A percentile compares a stretch with the other conserved stretches of the same genome.
phyloP scores from a whole-genome alignment of 2,888 invertebrate species.

The Scelioninae gen. 1 region DNA sequence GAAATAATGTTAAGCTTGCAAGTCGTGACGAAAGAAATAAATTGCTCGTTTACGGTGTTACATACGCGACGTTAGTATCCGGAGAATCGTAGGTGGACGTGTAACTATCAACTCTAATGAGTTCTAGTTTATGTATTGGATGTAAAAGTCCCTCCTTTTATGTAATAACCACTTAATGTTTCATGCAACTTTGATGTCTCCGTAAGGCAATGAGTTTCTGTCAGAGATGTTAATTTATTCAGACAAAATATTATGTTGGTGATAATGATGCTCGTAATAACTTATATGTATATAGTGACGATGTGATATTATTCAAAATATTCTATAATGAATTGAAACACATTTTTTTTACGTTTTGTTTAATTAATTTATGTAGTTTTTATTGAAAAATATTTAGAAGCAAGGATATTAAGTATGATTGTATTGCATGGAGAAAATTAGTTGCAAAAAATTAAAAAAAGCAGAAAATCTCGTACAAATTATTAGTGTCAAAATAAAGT shows the following conservation, averaged over 20 bases:
- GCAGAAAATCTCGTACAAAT: too few relatives aligned
- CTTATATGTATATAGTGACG: too few relatives aligned
- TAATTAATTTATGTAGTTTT: too few relatives aligned
- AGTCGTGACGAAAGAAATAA: slow-evolving; percentile 65
- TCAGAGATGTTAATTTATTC: background rate
- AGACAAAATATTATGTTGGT: background rate
- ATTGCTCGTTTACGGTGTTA: slow-evolving; percentile 53
- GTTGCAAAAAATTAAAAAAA: too few relatives aligned
- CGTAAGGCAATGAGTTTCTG: slow-evolving; percentile 14
- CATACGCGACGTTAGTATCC: slow-evolving; percentile 54
- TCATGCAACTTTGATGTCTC: slow-evolving; percentile 5
- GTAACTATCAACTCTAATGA: slow-evolving; percentile 42
- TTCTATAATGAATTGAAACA: too few relatives aligned
- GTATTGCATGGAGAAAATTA: too few relatives aligned
- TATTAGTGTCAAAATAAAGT: too few relatives aligned
- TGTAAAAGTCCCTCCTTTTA: slow-evolving; percentile 17
- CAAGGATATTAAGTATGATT: too few relatives aligned
- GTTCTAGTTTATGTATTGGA: slow-evolving; percentile 41
- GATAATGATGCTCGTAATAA: too few relatives aligned
- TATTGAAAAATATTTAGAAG: too few relatives aligned
- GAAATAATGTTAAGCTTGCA: slow-evolving; percentile 58
- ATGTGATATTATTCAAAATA: too few relatives aligned
- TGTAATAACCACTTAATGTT: slow-evolving; percentile 5
- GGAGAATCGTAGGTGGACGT: slow-evolving; percentile 54
- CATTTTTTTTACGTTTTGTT: too few relatives aligned